Evolutionary conservation across 2,888 invertebrate species (phyloP), one percentile per base, ranked within the genome.

Genomic region (Taphrorychus bicolor): DNA sequence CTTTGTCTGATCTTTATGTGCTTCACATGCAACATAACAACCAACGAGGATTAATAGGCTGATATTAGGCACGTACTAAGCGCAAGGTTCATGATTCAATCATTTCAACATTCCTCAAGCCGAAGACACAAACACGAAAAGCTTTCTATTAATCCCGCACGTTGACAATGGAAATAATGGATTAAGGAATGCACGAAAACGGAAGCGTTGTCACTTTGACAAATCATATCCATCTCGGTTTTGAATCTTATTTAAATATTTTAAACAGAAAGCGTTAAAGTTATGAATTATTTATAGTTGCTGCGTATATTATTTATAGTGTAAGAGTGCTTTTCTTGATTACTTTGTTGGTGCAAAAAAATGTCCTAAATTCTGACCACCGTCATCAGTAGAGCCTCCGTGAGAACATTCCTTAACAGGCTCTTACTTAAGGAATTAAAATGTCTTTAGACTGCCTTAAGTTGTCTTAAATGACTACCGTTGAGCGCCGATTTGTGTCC

Each of bases 141-240:
- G 9, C 5, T 45, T 17, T 45, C 17, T 5, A 45, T 45, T 45
- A 45, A 45, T 45, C 3, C 17, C 5, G 53, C n/a, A 11, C 53
- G 32, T 22, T 18, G 51, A 19, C 51, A 45, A 45, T 45, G 45
- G 32, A 45, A 45, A 17, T 45, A 45, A 45, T 16, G 51, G 22
- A 51, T 51, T 5, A 21, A 21, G n/a, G 51, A 51, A 51, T 21
- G 51, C 63, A 14, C 42, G 64, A 66, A 62, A 62, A 69, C 69
- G 70, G 70, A 70, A 66, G 70, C 70, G 70, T 62, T 70, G 70
- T 66, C 70, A 66, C 21, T 51, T 70, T 70, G 70, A 70, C 61
- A 62, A 66, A 70, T 70, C 60, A 57, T 54, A 63, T n/a, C n/a
- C n/a, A n/a, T 63, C 62, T 53, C 66, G 49, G 61, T 19, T 17